These are phyloP conservation scores for Notolepis coatsorum DNA, from an alignment of 2,797 vertebrate species.

Conservation along the genomic window DNA sequence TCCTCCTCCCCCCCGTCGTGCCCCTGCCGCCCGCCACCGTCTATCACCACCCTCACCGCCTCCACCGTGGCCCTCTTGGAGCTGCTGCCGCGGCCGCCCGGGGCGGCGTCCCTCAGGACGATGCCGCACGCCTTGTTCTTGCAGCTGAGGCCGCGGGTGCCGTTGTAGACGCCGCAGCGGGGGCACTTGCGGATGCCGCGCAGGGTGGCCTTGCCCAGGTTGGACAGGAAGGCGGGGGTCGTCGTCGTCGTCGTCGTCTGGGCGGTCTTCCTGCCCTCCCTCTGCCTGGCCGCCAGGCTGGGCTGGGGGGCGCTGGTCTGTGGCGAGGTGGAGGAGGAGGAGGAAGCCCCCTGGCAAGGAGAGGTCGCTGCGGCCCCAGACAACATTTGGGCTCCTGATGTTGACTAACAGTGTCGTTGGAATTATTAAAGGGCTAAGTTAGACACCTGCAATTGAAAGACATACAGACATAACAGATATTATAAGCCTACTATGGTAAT, in stretches of 20 bases:
- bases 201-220: slow-evolving; percentile 92
- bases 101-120: slow-evolving; percentile 84
- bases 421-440: background rate
- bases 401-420: background rate
- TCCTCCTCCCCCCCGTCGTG: slow-evolving; percentile 40
- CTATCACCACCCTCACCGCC: slow-evolving; percentile 85
- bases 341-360: slow-evolving; percentile 16
- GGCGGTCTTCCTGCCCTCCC: slow-evolving; percentile 72
- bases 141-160: slow-evolving; percentile 93
- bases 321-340: slow-evolving; percentile 1
- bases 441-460: slow-evolving; percentile 15
- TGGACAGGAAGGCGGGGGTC: slow-evolving; percentile 89
- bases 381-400: slow-evolving; percentile 49
- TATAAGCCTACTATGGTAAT: too few relatives aligned
- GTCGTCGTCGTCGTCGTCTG: too few relatives aligned
- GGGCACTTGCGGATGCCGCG: slow-evolving; percentile 92
- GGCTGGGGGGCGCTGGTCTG: slow-evolving; percentile 23
- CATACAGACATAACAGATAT: too few relatives aligned
- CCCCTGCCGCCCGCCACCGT: slow-evolving; percentile 72
- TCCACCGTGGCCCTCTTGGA: slow-evolving; percentile 76
- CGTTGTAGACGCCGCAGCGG: slow-evolving; percentile 92
- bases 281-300: slow-evolving; percentile 51
- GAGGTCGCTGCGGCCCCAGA: slow-evolving; percentile 47
- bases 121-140: slow-evolving; percentile 94
- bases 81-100: slow-evolving; percentile 58